Base-by-base conservation (phyloP, 2,113 vertebrate genomes). In the Brachyistius frenatus region DNA sequence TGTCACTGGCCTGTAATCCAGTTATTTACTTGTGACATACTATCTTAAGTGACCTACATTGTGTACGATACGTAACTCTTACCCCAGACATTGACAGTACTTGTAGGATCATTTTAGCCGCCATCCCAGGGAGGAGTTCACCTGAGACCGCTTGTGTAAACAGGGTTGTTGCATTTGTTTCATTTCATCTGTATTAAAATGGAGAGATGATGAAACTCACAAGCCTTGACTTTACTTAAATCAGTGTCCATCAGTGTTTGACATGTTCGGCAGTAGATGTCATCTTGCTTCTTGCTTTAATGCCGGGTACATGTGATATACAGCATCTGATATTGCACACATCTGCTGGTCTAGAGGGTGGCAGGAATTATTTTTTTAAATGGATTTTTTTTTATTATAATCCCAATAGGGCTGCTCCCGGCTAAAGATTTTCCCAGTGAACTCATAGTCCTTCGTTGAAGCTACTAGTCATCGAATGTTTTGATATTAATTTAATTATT, bases 121-220 rank as follows among this genome's bases (percentile, higher is more conserved):
- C 84, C 91, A 85, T 91, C 75, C 83, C 87, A 79, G 71, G 79
- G 86, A 86, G 86, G 81, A 70, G 88, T 82, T 92, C 86, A 88
- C 87, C 80, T 76, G 77, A 88, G 80, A 86, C 83, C 80, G 91
- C 86, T 93, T 93, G 91, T 94, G 90, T 93, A 92, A 94, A 93
- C 93, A 92, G 92, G 93, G 93, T 93, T 94, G 93, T 94, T 93
- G 92, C 93, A 94, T 95, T 92, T 93, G 93, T 95, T 93, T 94
- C 92, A 92, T 93, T 93, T 92, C 93, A 93, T 91, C 93, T 93
- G 92, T 94, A 95, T 95, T 95, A 94, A 94, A 93, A 91, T 93
- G 91, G 92, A 93, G 86, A 93, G 90, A 93, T 94, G 85, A 93
- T 92, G 60, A 93, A 94, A 86, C 85, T 65, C 47, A 79, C 46